Evolutionary conservation across 2,888 invertebrate genomes (phyloP).

Genomic region (Noctuana brunneofusca): DNA sequence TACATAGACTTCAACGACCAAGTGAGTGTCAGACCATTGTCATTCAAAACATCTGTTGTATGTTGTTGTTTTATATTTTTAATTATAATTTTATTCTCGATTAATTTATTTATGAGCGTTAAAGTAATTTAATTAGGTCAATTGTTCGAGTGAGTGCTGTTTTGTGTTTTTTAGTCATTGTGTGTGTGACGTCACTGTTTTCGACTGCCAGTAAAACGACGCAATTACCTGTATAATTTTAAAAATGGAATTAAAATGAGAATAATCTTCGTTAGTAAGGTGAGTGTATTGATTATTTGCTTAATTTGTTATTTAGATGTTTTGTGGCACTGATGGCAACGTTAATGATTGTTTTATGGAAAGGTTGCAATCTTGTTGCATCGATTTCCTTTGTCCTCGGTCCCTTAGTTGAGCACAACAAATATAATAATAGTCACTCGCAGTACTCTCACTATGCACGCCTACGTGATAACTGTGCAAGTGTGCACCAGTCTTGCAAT

Average conservation of each 20-base stretch:
- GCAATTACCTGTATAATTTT: conserved; percentile 80
- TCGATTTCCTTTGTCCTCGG: conserved; percentile 82
- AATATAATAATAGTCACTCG: conserved; percentile 25
- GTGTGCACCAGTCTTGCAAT: conserved; percentile 5
- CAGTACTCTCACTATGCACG: conserved; percentile 13
- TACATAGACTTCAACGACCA: conserved; percentile 44
- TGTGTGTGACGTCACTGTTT: conserved; percentile 85
- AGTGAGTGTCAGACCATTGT: conserved; percentile 55
- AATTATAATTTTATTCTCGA: conserved; percentile 61
- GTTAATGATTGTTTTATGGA: conserved; percentile 41
- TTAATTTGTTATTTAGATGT: conserved; percentile 2
- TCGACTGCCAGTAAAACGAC: conserved; percentile 83
- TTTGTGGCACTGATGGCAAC: not conserved
- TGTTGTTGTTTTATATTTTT: conserved; percentile 75
- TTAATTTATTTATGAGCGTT: conserved; percentile 61
- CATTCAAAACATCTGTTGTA: conserved; percentile 76
- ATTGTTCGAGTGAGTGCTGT: conserved; percentile 60
- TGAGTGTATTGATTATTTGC: conserved; percentile 47
- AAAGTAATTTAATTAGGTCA: conserved; percentile 48
- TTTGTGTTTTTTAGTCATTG: conserved; percentile 63
- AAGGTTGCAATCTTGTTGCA: conserved; percentile 50
- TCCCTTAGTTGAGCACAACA: conserved; percentile 44
- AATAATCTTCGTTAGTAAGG: conserved; percentile 68
- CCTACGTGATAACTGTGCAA: conserved; percentile 19
- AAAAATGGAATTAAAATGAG: conserved; percentile 80